These are phyloP conservation scores for Tachuris rubrigastra DNA, from an alignment of 2,113 vertebrate species.

Conservation along the genomic window DNA sequence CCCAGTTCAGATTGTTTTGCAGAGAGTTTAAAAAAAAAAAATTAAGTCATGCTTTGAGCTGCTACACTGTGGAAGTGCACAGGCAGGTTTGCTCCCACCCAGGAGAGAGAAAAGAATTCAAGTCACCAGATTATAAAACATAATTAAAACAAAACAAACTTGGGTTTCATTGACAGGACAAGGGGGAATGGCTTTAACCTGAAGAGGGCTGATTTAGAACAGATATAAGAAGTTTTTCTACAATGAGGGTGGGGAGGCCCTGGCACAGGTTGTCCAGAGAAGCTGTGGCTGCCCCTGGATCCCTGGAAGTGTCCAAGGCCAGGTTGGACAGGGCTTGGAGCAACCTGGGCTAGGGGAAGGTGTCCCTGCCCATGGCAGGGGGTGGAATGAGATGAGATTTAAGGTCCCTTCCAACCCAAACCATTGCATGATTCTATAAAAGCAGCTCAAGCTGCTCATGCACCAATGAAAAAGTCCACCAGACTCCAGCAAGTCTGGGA, in stretches of 20 bases:
- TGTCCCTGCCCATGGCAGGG: neutral
- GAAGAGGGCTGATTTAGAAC: neutral
- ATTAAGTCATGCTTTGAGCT: neutral
- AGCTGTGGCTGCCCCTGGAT: neutral
- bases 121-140: neutral
- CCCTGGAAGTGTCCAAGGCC: neutral
- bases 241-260: accelerated
- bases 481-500: neutral
- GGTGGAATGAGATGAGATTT: neutral
- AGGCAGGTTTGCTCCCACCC: neutral
- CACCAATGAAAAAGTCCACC: neutral
- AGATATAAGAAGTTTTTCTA: neutral
- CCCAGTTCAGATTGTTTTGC: neutral
- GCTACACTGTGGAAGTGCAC: neutral
- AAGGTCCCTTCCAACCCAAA: neutral
- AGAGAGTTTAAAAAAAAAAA: neutral
- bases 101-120: neutral
- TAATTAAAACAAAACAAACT: neutral
- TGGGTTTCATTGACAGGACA: neutral
- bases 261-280: neutral
- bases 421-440: neutral
- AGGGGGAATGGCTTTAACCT: neutral
- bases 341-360: neutral
- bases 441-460: neutral
- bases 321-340: accelerated